A percentile compares a stretch with the other conserved stretches of the same genome.
Conservation (phyloP, 2,888 invertebrate genomes). For the Leucophenga montana region DNA sequence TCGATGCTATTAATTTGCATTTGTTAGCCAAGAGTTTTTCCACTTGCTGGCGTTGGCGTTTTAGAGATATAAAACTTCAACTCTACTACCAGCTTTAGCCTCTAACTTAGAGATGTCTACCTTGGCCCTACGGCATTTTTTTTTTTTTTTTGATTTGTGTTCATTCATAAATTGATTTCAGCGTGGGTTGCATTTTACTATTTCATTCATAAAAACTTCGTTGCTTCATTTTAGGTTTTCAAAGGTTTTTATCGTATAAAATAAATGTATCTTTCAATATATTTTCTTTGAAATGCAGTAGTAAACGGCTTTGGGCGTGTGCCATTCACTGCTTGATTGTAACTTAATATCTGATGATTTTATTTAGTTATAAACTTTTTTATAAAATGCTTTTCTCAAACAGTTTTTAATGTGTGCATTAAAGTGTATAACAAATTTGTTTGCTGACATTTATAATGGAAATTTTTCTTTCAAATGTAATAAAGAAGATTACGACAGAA, state of each 20-base stretch:
- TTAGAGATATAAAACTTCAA: slow-evolving; percentile 16
- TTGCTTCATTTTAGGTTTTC: slow-evolving; percentile 31
- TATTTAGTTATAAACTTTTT: slow-evolving; percentile 38
- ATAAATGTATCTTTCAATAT: slow-evolving; percentile 45
- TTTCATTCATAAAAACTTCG: slow-evolving; percentile 59
- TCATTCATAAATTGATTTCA: slow-evolving; percentile 31
- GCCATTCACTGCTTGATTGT: not conserved
- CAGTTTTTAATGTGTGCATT: no score
- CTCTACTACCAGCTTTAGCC: not conserved
- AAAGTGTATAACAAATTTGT: slow-evolving; percentile 7
- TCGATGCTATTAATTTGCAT: slow-evolving; percentile 61
- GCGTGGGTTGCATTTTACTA: slow-evolving; percentile 58
- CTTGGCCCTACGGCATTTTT: slow-evolving; percentile 17
- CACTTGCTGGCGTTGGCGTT: slow-evolving; percentile 51
- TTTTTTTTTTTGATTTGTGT: no score
- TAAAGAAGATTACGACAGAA: no score
- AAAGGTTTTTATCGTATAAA: slow-evolving; percentile 37
- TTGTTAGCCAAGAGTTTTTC: slow-evolving; percentile 54
- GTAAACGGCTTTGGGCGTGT: slow-evolving; percentile 40
- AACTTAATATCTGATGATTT: slow-evolving; percentile 35
- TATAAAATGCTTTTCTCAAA: slow-evolving; percentile 17
- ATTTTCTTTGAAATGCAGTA: slow-evolving; percentile 44
- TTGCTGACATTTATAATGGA: no score
- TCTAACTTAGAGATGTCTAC: not conserved
- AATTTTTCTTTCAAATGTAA: no score